These are phyloP conservation scores for Peribatodes rhomboidaria DNA, from an alignment of 2,888 invertebrate species.

Conservation along the genomic window DNA sequence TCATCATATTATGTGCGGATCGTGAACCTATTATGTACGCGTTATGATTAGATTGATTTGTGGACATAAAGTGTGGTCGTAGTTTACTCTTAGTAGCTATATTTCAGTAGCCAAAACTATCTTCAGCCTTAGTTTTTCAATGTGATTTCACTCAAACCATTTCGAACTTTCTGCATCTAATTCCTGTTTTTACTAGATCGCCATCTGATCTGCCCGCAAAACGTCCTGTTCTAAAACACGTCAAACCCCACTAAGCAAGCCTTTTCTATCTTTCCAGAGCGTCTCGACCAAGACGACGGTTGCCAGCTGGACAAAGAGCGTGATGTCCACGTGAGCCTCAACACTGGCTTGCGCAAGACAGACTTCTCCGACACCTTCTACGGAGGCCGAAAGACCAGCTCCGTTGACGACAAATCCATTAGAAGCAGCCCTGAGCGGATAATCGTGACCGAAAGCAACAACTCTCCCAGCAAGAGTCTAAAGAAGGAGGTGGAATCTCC, in stretches of 20 bases:
- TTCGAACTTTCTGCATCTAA: too few relatives aligned
- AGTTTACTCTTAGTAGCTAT: background rate
- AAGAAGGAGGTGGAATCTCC: conserved; percentile 71
- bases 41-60: conserved; percentile 17
- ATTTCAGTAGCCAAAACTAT: background rate
- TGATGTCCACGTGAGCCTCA: conserved; percentile 88
- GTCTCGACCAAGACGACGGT: conserved; percentile 87
- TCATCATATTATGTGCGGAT: conserved; percentile 4
- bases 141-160: too few relatives aligned
- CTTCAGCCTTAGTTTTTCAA: background rate
- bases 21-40: conserved; percentile 7
- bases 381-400: conserved; percentile 81
- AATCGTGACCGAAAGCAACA: conserved; percentile 70
- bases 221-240: too few relatives aligned
- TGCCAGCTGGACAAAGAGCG: conserved; percentile 76
- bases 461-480: conserved; percentile 79
- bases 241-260: background rate
- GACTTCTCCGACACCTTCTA: conserved; percentile 89
- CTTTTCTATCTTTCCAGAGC: conserved; percentile 77
- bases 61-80: background rate
- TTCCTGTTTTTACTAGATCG: too few relatives aligned
- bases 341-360: conserved; percentile 90
- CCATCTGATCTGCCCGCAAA: too few relatives aligned
- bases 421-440: conserved; percentile 79
- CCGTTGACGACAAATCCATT: conserved; percentile 74